These are phyloP conservation scores for Argopecten irradians DNA, from an alignment of 1,140 invertebrate genomes.

Conservation along the genomic window DNA sequence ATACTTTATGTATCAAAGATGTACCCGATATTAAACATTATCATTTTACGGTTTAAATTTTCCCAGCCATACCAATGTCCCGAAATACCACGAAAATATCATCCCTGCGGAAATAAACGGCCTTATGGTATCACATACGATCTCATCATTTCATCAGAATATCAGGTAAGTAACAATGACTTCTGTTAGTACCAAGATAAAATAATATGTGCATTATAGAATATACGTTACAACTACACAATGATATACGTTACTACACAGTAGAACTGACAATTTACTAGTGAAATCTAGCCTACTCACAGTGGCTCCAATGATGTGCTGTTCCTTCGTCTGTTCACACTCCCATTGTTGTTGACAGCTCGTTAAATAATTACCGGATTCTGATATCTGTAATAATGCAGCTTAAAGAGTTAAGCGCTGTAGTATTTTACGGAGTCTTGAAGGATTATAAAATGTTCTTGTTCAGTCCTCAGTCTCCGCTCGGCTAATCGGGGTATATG, in stretches of 20 bases:
- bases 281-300: not conserved
- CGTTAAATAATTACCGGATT: not conserved
- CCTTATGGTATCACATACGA: not conserved
- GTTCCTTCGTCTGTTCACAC: not conserved
- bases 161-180: not conserved
- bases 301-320: not conserved
- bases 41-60: too few species aligned
- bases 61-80: too few species aligned
- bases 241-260: too few species aligned
- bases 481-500: not conserved
- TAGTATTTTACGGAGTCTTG: not conserved
- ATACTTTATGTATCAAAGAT: too few species aligned
- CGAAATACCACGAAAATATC: too few species aligned
- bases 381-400: not conserved
- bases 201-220: too few species aligned
- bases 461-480: not conserved
- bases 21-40: too few species aligned
- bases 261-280: not conserved
- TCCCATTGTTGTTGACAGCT: not conserved
- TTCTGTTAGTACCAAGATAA: too few species aligned
- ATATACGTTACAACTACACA: too few species aligned
- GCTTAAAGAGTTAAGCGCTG: not conserved
- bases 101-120: too few species aligned
- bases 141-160: not conserved
- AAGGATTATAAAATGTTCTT: not conserved